Conservation (phyloP, 2,113 vertebrate genomes). For the Malaclemys terrapin region DNA sequence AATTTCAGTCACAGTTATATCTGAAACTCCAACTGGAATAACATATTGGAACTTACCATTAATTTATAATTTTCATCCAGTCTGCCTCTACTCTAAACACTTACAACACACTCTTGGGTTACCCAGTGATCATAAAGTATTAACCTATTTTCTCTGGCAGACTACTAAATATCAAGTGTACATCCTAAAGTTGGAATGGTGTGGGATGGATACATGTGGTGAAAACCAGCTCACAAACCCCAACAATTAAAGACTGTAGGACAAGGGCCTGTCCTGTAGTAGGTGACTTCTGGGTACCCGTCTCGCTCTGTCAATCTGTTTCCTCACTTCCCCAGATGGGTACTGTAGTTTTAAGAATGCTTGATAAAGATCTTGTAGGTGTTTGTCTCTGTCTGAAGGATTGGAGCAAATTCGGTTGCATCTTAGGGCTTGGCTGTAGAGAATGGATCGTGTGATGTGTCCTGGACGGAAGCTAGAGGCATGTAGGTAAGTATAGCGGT, state of each 20-base stretch:
- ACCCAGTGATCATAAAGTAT: background rate
- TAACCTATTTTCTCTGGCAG: conserved; percentile 14
- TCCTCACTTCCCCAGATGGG: no score
- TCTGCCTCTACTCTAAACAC: background rate
- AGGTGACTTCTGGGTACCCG: no score
- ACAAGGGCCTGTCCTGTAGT: background rate
- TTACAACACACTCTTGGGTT: background rate
- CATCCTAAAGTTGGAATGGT: background rate
- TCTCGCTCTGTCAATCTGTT: no score
- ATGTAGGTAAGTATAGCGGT: no score
- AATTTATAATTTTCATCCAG: background rate
- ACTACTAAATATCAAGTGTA: background rate
- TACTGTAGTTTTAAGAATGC: no score
- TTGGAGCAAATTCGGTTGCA: no score
- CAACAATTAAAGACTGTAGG: background rate
- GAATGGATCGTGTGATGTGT: no score
- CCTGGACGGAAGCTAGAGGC: no score
- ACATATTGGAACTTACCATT: accelerated
- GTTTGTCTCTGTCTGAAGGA: no score
- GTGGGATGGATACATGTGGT: background rate
- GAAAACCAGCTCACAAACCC: background rate
- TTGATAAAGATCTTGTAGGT: no score
- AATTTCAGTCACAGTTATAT: background rate
- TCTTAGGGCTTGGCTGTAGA: no score
- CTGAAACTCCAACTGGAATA: background rate